Base-by-base conservation (phyloP, 2,888 invertebrate species). In the Sinohyriopsis cumingii region DNA sequence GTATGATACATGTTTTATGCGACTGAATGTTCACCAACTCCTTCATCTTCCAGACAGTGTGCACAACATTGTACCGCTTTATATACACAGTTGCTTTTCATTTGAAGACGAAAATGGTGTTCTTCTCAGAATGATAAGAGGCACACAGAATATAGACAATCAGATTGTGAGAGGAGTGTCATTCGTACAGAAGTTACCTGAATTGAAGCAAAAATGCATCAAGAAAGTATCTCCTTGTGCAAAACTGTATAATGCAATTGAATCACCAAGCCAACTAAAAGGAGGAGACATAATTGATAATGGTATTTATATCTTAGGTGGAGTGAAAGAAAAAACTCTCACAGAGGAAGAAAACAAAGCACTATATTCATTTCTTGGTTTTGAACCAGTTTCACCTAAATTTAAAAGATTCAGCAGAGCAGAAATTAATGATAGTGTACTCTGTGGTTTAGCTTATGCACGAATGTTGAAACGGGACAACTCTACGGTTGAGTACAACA, bases 21-120 rank as follows among this genome's bases (percentile, higher is more conserved):
- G 71, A 15, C 62, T 74, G 3, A 76, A 78, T 67, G 5, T 78
- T 15, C 78, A 78, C 63, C 74, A 78, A 33, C 59, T 78, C 19
- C 6, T 76, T 19, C 78, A 78, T 65, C 59, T 78, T n/a, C 63
- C 73, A 60, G 79, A 77, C 55, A 66, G 69, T 70, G 79, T 79
- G 0, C 56, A 75, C 22, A 28, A 59, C 18, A 22, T 77, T 33
- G 79, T 76, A 76, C 75, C 25, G 25, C 25, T 25, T 25, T 25
- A 25, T 25, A 25, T 4, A 6, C 71, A 73, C 54, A 73, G 71
- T 25, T 79, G 76, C 61, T 79, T 77, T 72, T 67, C 73, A 33
- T 79, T 77, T 66, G 79, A 77, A 57, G 69, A 74, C 55, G 72
- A 74, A 59, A 74, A 78, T 71, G 75, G 78, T 25, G 25, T 25